These are phyloP conservation scores for Miichthys miiuy DNA, from an alignment of 2,797 vertebrate genomes.

Conservation along the genomic window DNA sequence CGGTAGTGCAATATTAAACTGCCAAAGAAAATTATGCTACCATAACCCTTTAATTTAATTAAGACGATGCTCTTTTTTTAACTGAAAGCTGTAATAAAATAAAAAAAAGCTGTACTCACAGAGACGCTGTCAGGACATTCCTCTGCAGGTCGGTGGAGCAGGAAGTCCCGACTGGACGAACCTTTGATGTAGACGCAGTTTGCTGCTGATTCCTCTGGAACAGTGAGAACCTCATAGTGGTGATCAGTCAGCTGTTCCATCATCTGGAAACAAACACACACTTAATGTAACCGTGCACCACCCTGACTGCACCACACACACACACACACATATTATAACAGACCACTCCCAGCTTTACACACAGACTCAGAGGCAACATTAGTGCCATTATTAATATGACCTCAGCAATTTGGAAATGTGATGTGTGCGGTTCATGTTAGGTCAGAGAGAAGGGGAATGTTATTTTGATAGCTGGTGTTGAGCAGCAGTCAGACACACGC, in stretches of 20 bases:
- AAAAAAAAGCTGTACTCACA: conserved; percentile 72
- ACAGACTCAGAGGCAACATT: conserved; percentile 21
- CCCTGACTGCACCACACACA: neutral
- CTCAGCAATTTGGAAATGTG: conserved; percentile 19
- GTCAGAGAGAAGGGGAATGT: conserved; percentile 1
- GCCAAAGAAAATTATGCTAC: neutral
- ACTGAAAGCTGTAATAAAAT: neutral
- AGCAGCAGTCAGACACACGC: too few species aligned
- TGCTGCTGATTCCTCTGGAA: conserved; percentile 89
- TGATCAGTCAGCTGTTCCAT: conserved; percentile 95
- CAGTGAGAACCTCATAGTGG: conserved; percentile 90
- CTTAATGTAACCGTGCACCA: conserved; percentile 3
- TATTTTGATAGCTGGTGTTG: too few species aligned
- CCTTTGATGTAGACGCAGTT: conserved; percentile 91
- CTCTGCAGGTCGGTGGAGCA: conserved; percentile 89
- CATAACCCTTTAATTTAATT: conserved; percentile 6
- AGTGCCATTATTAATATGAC: conserved; percentile 31
- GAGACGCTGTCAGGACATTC: conserved; percentile 89
- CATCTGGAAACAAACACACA: conserved; percentile 78
- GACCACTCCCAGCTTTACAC: conserved; percentile 42
- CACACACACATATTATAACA: conserved; percentile 9
- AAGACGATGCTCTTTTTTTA: neutral
- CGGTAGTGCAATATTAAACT: neutral
- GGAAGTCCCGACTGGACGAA: conserved; percentile 85
- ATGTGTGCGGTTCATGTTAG: conserved; percentile 29